phyloP scores from a whole-genome alignment of 2,888 invertebrate species.

The Carterocephalus palaemon region DNA sequence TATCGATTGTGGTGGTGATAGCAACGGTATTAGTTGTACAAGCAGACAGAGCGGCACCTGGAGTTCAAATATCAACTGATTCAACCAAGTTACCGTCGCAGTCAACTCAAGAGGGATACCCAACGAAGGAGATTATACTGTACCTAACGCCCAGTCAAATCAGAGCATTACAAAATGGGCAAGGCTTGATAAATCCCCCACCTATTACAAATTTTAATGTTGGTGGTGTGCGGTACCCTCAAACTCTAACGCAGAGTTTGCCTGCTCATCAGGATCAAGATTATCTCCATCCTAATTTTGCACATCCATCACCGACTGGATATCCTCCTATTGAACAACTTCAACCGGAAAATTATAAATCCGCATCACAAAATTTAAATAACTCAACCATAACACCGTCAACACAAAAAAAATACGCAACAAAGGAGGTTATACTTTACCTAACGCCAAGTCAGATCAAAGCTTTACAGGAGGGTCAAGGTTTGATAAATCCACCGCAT shows the following conservation, averaged over 20 bases:
- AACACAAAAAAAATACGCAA: constrained; percentile 37
- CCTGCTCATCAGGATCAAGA: no score
- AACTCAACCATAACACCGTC: constrained; percentile 30
- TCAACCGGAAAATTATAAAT: constrained; percentile 40
- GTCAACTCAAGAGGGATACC: constrained; percentile 34
- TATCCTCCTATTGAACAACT: no score
- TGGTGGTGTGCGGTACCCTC: no score
- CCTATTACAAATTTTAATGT: no score
- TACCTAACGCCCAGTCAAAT: constrained; percentile 63
- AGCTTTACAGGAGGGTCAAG: constrained; percentile 44
- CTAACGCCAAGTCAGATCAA: constrained; percentile 59
- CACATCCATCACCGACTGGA: no score
- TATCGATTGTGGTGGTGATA: constrained; percentile 40
- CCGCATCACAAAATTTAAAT: constrained; percentile 46
- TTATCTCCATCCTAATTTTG: no score
- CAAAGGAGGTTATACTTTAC: constrained; percentile 57
- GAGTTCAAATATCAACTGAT: constrained; percentile 44
- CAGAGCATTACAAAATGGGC: constrained; percentile 45
- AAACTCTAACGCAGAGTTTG: no score
- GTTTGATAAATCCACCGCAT: constrained; percentile 25
- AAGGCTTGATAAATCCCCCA: constrained; percentile 26
- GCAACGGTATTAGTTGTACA: constrained; percentile 38
- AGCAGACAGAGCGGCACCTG: constrained; percentile 41
- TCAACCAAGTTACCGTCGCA: constrained; percentile 29
- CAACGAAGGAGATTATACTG: constrained; percentile 54